Conservation (phyloP, 2,888 invertebrate genomes). For the Drosophila greeni region DNA sequence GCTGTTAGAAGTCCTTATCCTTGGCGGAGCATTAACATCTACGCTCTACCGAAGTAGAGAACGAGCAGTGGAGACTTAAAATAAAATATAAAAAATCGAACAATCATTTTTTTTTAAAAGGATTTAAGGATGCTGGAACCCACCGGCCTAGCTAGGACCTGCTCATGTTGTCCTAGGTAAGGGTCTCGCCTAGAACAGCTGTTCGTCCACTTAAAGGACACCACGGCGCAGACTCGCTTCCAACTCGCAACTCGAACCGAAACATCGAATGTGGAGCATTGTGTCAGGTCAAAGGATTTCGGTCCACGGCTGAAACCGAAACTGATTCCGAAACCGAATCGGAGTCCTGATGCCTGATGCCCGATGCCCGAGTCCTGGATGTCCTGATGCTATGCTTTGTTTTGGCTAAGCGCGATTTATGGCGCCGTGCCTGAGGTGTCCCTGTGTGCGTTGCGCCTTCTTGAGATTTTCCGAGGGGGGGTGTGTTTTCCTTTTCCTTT, state of each 20-base stretch:
- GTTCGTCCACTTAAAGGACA: slow-evolving; percentile 25
- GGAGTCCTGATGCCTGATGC: background rate
- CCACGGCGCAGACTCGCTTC: slow-evolving; percentile 50
- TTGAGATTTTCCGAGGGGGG: slow-evolving; percentile 27
- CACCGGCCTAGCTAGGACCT: background rate
- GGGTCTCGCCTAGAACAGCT: slow-evolving; percentile 57
- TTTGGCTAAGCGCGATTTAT: slow-evolving; percentile 72
- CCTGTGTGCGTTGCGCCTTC: slow-evolving; percentile 29
- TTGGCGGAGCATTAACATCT: slow-evolving; percentile 13
- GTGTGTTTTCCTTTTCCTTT: slow-evolving; percentile 16
- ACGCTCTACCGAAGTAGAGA: background rate
- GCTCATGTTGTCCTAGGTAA: slow-evolving; percentile 67
- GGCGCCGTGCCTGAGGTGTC: slow-evolving; percentile 39
- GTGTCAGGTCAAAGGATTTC: slow-evolving; percentile 71
- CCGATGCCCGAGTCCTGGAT: background rate
- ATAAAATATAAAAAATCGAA: too few species aligned
- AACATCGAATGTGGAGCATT: slow-evolving; percentile 76
- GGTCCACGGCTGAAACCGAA: slow-evolving; percentile 48
- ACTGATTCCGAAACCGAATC: slow-evolving; percentile 32
- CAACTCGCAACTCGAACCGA: slow-evolving; percentile 34
- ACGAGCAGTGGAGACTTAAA: background rate
- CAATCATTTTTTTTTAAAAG: too few species aligned
- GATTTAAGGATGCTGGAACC: too few species aligned
- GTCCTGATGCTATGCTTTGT: slow-evolving; percentile 64
- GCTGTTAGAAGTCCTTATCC: slow-evolving; percentile 19